A percentile compares a stretch with the other conserved stretches of the same genome.
phyloP scores from a whole-genome alignment of 2,888 invertebrate species.

The Pardosa pseudoannulata region DNA sequence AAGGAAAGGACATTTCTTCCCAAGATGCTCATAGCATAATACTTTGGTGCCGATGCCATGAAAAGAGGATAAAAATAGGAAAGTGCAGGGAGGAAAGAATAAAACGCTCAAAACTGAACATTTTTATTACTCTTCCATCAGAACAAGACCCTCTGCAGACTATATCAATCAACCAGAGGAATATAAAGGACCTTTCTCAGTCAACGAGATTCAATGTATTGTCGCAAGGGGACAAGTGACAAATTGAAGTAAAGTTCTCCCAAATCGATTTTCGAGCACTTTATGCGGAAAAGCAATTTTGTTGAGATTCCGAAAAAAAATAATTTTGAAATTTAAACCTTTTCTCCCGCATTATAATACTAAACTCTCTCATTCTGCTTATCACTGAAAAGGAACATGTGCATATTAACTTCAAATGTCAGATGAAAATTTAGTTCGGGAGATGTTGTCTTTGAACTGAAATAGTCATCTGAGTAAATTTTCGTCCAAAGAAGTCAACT shows the following conservation, averaged over 20 bases:
- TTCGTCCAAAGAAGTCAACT: too few relatives aligned
- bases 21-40: neutral
- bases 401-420: too few relatives aligned
- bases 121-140: neutral
- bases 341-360: too few relatives aligned
- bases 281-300: neutral
- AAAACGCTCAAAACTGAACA: neutral
- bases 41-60: neutral
- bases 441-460: too few relatives aligned
- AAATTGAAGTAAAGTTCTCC: neutral
- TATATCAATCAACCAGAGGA: neutral
- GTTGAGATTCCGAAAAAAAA: too few relatives aligned
- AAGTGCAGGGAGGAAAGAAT: neutral
- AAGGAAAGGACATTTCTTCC: neutral
- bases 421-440: too few relatives aligned
- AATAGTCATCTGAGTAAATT: too few relatives aligned
- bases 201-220: neutral
- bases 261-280: neutral
- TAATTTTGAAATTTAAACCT: too few relatives aligned
- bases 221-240: neutral
- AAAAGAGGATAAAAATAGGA: neutral
- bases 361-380: too few relatives aligned
- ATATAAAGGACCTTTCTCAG: neutral
- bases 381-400: too few relatives aligned
- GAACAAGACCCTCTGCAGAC: neutral